Conservation (phyloP, 2,113 vertebrate genomes). For the Salvelinus namaycush region DNA sequence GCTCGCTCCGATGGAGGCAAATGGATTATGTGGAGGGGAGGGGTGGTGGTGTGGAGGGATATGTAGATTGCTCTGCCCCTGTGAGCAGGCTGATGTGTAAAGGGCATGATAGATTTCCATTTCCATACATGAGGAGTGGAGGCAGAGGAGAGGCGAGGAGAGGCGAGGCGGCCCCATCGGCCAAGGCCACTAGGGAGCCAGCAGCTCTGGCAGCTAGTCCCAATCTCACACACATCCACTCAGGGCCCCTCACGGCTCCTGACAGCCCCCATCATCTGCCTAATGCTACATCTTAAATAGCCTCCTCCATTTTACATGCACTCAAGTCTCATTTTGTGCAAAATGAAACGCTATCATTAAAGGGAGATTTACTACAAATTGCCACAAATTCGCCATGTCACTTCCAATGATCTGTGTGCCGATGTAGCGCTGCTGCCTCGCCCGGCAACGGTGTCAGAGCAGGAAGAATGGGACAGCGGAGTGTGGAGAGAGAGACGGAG, state of each 20-base stretch:
- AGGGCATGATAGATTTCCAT: conserved; percentile 77
- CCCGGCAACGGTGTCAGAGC: conserved; percentile 10
- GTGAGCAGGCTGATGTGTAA: conserved; percentile 69
- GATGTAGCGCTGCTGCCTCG: conserved; percentile 70
- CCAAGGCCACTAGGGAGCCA: conserved; percentile 53
- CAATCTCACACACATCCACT: conserved; percentile 60
- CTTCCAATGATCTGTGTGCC: conserved; percentile 89
- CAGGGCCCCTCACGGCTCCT: conserved; percentile 16
- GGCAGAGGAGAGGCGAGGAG: conserved; percentile 29
- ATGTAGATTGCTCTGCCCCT: conserved; percentile 76
- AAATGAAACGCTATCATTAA: conserved; percentile 92
- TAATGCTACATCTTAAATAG: conserved; percentile 87
- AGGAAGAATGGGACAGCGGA: conserved; percentile 51
- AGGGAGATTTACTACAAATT: conserved; percentile 96
- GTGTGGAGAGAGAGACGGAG: too few species aligned
- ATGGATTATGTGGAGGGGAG: conserved; percentile 69
- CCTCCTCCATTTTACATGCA: conserved; percentile 86
- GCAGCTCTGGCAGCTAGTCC: conserved; percentile 78
- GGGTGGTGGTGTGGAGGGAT: conserved; percentile 43
- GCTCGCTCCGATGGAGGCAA: conserved; percentile 61
- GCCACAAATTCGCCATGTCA: conserved; percentile 95
- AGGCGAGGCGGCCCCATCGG: conserved; percentile 24
- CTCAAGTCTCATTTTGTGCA: conserved; percentile 85
- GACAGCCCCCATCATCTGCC: conserved; percentile 74
- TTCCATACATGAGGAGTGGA: conserved; percentile 55